phyloP scores from a whole-genome alignment of 2,113 vertebrate genomes.

The Helogale parvula region DNA sequence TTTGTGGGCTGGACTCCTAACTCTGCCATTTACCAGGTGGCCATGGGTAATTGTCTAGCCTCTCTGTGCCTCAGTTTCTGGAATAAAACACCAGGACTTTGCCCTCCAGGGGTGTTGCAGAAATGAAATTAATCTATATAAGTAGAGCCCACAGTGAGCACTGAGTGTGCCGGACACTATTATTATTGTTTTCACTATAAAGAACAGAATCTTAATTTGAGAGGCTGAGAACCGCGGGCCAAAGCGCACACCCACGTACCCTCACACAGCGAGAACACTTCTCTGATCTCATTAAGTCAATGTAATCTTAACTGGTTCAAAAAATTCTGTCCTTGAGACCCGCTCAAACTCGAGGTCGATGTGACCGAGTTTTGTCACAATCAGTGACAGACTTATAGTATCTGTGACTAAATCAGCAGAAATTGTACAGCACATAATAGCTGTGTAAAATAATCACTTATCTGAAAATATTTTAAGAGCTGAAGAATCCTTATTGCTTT shows the following conservation, averaged over 20 bases:
- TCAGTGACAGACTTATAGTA: not conserved
- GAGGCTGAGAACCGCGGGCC: not conserved
- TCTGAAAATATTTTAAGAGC: slow-evolving; percentile 62
- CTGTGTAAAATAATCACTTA: slow-evolving; percentile 32
- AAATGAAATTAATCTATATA: not conserved
- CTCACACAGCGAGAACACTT: not conserved
- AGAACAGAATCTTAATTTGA: not conserved
- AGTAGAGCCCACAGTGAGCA: fast-evolving
- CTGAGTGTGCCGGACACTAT: not conserved
- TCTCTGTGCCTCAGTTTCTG: not conserved
- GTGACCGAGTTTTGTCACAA: not conserved
- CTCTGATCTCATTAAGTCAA: not conserved
- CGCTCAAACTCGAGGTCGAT: not conserved
- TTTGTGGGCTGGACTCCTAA: not conserved
- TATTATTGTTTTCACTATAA: not conserved
- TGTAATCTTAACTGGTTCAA: not conserved
- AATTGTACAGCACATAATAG: not conserved
- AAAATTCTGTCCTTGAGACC: not conserved
- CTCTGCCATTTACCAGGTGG: not conserved
- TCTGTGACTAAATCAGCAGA: not conserved
- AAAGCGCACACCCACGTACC: not conserved
- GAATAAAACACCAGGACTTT: not conserved
- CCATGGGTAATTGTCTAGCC: not conserved
- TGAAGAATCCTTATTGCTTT: slow-evolving; percentile 47
- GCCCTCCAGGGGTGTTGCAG: not conserved